Evolutionary conservation across 2,113 vertebrate species (phyloP).

Genomic region (Bostrychus sinensis): DNA sequence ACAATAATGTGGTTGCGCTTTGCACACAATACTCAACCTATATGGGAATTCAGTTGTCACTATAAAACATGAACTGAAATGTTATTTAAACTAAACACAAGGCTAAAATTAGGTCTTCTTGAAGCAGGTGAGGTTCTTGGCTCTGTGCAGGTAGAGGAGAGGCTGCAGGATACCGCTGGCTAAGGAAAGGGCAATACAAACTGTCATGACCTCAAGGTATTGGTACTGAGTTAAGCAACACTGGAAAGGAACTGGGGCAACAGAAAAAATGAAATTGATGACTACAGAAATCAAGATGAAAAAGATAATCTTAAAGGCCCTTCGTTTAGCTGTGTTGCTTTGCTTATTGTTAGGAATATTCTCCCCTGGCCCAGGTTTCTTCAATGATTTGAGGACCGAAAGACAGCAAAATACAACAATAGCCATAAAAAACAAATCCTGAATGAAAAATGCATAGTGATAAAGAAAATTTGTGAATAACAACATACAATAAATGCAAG

Average conservation of each 20-base stretch:
- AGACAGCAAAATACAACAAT: conserved; percentile 38
- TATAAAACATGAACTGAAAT: too few species aligned
- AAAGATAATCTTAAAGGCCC: conserved; percentile 23
- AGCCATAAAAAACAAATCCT: background rate
- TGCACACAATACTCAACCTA: too few species aligned
- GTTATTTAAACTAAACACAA: too few species aligned
- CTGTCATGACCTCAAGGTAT: fast-evolving
- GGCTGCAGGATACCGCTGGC: conserved; percentile 11
- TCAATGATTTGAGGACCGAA: conserved; percentile 24
- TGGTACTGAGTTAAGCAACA: fast-evolving
- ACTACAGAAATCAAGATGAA: background rate
- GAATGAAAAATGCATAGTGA: conserved; percentile 6
- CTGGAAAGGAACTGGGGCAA: conserved; percentile 14
- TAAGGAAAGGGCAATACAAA: background rate
- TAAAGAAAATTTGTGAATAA: fast-evolving
- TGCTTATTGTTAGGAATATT: conserved; percentile 2
- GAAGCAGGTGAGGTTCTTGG: background rate
- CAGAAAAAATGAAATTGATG: conserved; percentile 5
- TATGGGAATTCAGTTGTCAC: too few species aligned
- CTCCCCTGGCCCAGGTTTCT: conserved; percentile 22
- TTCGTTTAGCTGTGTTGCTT: conserved; percentile 12
- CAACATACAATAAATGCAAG: background rate
- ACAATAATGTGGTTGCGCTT: too few species aligned
- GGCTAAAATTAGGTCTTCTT: background rate
- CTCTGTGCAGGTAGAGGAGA: conserved; percentile 15